Percentiles rank a stretch among this genome's conserved stretches.
Conservation (phyloP, 1,140 invertebrate genomes). For the Diabrotica undecimpunctata region DNA sequence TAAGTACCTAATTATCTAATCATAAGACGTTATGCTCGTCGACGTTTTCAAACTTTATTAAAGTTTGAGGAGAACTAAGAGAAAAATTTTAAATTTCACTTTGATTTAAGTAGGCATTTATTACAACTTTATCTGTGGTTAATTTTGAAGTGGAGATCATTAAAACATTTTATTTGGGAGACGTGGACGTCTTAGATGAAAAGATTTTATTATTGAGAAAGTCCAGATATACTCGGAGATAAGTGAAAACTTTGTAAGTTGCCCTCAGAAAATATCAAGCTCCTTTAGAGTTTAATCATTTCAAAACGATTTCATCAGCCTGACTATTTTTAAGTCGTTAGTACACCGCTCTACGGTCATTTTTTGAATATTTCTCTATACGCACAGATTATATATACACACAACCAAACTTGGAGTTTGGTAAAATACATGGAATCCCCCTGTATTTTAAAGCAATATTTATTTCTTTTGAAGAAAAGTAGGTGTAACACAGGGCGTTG, state of each 20-base stretch:
- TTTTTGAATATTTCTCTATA: background rate
- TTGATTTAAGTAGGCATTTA: constrained; percentile 9
- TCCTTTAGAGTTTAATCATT: constrained; percentile 12
- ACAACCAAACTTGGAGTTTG: too few species aligned
- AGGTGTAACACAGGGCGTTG: too few species aligned
- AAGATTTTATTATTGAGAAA: constrained; percentile 21
- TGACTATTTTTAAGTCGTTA: too few species aligned
- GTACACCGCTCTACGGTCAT: too few species aligned
- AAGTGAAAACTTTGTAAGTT: constrained; percentile 21
- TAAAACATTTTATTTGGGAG: constrained; percentile 21
- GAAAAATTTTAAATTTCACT: constrained; percentile 8
- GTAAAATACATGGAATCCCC: too few species aligned
- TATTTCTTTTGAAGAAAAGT: too few species aligned
- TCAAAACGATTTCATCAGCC: constrained; percentile 13
- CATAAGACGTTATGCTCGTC: background rate
- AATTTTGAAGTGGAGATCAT: constrained; percentile 21
- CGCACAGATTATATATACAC: too few species aligned
- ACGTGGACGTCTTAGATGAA: constrained; percentile 15
- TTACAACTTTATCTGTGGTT: constrained; percentile 18
- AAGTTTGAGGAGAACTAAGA: background rate
- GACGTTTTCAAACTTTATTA: constrained; percentile 8
- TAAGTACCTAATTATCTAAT: background rate
- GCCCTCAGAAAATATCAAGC: constrained; percentile 17
- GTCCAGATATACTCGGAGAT: constrained; percentile 21
- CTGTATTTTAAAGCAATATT: too few species aligned